Base-by-base conservation (phyloP, 1,140 invertebrate species). In the Zaprionus vittiger region DNA sequence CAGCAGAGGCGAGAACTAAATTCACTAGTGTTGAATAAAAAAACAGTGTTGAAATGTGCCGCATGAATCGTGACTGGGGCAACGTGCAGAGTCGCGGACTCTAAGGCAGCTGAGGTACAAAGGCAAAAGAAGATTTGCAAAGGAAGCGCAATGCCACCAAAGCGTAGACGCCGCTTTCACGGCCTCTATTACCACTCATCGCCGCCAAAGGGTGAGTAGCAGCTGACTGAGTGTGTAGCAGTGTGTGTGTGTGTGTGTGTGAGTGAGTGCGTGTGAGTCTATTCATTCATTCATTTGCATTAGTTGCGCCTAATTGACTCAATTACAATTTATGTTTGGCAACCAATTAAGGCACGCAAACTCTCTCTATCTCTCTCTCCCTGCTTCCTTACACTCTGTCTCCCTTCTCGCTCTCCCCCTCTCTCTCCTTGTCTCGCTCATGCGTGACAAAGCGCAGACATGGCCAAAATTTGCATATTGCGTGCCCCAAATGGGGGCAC, bases 171-270 rank as follows among this genome's bases (percentile, higher is more conserved):
- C 22, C 70, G 90, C 68, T 92, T 91, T 68, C 92, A 94, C 91
- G 94, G 94, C 55, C 91, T 94, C 7, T 94, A 94, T 60, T 93
- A 94, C 68, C 94, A 94, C 83, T 94, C 94, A 60, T 94, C 93
- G 74, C 94, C 94, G 20, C 94, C 94, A 24, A 93, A 93, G 93
- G 94, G 94, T 94, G 86, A 93, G 93, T 87, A 26, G 11, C 17
- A 49, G 9, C 4, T 49, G n/a, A 9, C 5, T 9, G 6, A 2
- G 41, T 7, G 41, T 9, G n/a, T 9, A 2, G 28, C 7, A 17
- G 7, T 47, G n/a, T 7, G 7, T 9, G n/a, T 17, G n/a, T 38
- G 0, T 17, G 15, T 47, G n/a, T 47, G 41, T 17, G n/a, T 17
- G 41, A 2, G 41, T 17, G 5, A 7, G 20, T 22, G 47, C 4